A percentile compares a stretch with the other conserved stretches of the same genome.
Evolutionary conservation across 2,888 invertebrate genomes (phyloP).

Genomic region (Pelosia muscerda): DNA sequence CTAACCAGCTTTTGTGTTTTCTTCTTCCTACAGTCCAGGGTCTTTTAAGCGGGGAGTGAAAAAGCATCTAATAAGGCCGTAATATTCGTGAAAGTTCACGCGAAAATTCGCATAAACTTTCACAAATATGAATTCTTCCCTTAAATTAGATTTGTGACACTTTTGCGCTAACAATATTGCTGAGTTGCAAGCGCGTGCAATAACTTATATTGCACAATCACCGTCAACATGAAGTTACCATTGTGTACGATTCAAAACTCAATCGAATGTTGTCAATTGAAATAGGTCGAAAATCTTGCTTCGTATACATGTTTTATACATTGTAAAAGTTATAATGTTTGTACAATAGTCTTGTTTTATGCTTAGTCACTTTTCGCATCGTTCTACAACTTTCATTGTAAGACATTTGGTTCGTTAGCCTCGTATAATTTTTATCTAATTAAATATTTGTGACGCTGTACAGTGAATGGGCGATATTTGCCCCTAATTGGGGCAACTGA

Average conservation of each 20-base stretch:
- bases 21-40: too few relatives aligned
- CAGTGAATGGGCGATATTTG: too few relatives aligned
- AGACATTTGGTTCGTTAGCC: neutral
- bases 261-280: neutral
- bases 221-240: neutral
- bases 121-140: neutral
- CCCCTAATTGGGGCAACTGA: too few relatives aligned
- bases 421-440: neutral
- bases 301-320: neutral
- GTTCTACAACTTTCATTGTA: neutral
- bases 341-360: neutral
- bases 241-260: neutral
- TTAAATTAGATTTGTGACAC: neutral
- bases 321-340: neutral
- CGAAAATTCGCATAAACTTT: slow-evolving; percentile 1
- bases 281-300: slow-evolving; percentile 1
- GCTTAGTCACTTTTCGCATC: neutral
- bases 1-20: too few relatives aligned
- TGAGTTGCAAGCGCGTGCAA: neutral
- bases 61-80: too few relatives aligned
- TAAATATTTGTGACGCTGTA: neutral
- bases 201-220: neutral
- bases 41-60: too few relatives aligned
- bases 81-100: too few relatives aligned
- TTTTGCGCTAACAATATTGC: slow-evolving; percentile 2